Base-by-base conservation (phyloP, 2,113 vertebrate genomes). In the Sceloporus undulatus region DNA sequence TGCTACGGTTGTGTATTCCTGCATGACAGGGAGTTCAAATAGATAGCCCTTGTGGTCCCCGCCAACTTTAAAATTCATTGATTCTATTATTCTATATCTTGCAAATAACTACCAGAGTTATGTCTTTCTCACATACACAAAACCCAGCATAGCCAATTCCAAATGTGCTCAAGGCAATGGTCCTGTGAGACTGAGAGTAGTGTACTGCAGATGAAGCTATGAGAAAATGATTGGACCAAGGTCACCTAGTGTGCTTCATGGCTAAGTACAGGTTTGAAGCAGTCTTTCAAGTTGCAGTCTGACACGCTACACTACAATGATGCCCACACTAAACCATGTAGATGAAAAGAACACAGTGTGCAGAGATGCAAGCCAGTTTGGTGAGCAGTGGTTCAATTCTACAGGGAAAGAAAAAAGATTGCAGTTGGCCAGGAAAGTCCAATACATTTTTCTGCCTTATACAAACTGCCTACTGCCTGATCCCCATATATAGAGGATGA, bases 91-190 rank as follows among this genome's bases (percentile, higher is more conserved):
- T 48, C 48, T 48, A 48, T 62, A 62, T 18, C 91, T 93, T 91
- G 42, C n/a, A 90, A 66, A 84, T 80, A 91, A 90, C 84, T 82
- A 91, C 82, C 86, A 85, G 87, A 84, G 93, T 91, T 79, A 27
- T 78, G 21, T 42, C 40, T 78, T 7, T 11, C 23, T 42, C 59
- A 19, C 65, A 66, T 13, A 66, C 65, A 68, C 29, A 62, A 62
- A 62, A 14, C 59, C 59, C 18, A 14, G 18, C 59, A 13, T 16
- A 59, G 10, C 56, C 56, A 62, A 62, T 62, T 62, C 16, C 25
- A 9, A 70, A 25, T 25, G 25, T 27, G 23, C 8, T 70, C n/a
- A 74, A 6, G n/a, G n/a, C n/a, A 71, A 71, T 11, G 29, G 25
- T 29, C 27, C 68, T 56, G 1, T 79, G 14, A 52, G 42, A 7